These are phyloP conservation scores for Theristicus caerulescens DNA, from an alignment of 2,113 vertebrate genomes.

Conservation along the genomic window DNA sequence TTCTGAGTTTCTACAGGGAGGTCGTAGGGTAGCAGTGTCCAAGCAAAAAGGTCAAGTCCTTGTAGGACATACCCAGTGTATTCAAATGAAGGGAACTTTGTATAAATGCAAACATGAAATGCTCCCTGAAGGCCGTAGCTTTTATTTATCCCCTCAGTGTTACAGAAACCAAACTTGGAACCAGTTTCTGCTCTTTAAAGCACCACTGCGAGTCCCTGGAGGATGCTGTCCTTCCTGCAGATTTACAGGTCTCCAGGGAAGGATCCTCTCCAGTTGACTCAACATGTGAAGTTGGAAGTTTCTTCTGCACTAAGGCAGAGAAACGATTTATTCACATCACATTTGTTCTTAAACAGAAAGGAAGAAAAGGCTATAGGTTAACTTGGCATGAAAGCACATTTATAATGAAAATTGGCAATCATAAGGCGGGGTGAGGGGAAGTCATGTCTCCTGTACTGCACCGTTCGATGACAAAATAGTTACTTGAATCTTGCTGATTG, in stretches of 20 bases:
- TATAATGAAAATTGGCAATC: no score
- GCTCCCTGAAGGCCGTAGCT: neutral
- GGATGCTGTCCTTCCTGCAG: neutral
- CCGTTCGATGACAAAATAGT: fast-evolving
- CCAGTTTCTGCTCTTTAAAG: neutral
- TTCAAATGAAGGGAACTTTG: neutral
- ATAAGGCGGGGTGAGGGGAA: fast-evolving
- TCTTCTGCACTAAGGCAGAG: neutral
- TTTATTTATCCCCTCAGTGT: neutral
- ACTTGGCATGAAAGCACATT: neutral
- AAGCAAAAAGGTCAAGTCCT: neutral
- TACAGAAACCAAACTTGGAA: neutral
- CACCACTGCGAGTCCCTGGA: neutral
- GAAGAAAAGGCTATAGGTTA: neutral
- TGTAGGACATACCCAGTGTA: neutral
- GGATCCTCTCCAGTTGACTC: neutral
- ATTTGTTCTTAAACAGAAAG: neutral
- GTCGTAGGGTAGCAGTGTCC: neutral
- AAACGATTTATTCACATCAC: neutral
- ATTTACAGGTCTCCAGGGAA: neutral
- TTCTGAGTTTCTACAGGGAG: neutral
- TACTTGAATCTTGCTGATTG: neutral
- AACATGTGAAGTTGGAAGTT: fast-evolving
- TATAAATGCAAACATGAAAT: neutral
- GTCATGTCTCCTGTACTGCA: neutral